A percentile compares a stretch with the other conserved stretches of the same genome.
Evolutionary conservation across 2,113 vertebrate species (phyloP).

Genomic region (Fregata magnificens): DNA sequence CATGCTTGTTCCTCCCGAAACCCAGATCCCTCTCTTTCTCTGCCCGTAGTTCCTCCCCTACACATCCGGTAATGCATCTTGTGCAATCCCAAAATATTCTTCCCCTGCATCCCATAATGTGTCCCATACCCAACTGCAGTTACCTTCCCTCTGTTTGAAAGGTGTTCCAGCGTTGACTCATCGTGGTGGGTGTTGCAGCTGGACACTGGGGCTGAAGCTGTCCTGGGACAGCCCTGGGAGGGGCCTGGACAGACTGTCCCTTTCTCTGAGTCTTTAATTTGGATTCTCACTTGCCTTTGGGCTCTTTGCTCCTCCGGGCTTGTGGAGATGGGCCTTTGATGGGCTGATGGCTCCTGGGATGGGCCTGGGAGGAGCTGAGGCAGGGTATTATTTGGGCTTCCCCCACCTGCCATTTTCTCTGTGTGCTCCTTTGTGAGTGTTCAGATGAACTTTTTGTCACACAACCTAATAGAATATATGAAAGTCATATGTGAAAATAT

Average conservation of each 20-base stretch:
- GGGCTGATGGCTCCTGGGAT: not conserved
- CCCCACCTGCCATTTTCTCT: not conserved
- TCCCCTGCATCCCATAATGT: too few species aligned
- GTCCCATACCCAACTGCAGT: not conserved
- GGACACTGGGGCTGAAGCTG: not conserved
- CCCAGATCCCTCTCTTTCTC: not conserved
- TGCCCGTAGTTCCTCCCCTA: not conserved
- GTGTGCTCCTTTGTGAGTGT: not conserved
- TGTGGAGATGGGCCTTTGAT: not conserved
- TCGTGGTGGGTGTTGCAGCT: too few species aligned
- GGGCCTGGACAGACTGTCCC: rapidly evolving
- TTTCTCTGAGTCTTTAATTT: not conserved
- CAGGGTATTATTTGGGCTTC: not conserved
- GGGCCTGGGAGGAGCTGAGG: not conserved
- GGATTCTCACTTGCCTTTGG: not conserved
- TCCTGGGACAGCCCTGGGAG: not conserved
- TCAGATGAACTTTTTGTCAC: not conserved
- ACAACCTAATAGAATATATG: not conserved
- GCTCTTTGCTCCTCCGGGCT: not conserved
- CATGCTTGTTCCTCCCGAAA: not conserved
- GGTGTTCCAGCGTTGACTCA: not conserved
- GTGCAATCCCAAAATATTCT: not conserved
- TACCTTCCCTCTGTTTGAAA: not conserved
- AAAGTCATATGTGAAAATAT: not conserved
- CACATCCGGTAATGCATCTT: not conserved